Evolutionary conservation across 1,140 invertebrate species (phyloP), one percentile per base, ranked within the genome.

Genomic region (Thaumetopoea pityocampa): DNA sequence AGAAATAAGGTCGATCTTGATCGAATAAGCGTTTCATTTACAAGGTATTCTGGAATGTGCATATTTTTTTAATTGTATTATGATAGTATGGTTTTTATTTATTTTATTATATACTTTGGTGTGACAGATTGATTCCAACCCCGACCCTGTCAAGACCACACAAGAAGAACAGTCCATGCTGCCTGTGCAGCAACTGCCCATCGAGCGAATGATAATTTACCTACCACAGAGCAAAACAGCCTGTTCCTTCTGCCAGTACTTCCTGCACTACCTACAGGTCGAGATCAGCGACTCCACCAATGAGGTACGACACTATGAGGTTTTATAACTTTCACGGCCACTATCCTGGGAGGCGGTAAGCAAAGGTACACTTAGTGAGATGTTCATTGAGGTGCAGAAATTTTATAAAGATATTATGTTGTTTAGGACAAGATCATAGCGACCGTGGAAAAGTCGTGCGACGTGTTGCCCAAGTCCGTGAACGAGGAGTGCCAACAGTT

Each of bases 181-280:
- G 3, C 17, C 32, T 3, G 86, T 87, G 57, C 49, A 72, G 54
- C 51, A 84, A 44, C 73, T 94, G 49, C 92, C 92, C 1, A 87
- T 92, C 16, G 92, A 93, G 65, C 85, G 88, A 30, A 76, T 93
- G 44, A 78, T 89, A 67, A 48, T 80, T 14, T 42, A 60, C n/a
- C 34, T 85, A 5, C 78, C 87, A 1, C 67, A 83, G 19, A 86
- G 79, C 48, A 87, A 87, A 46, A 64, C 89, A 51, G 62, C 84
- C 0, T 96, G 95, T 79, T 87, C 89, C 16, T 87, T 96, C 53
- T 96, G 95, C 69, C 90, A 95, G 84, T 95, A 94, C 80, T 86
- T 94, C 59, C 68, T 96, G 26, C 92, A 95, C 69, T 92, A 91
- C 46, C 48, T 96, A 28, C 93, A 96, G 68, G 85, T 92, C 41